Conservation (phyloP, 2,888 invertebrate species). For the Platynereis dumerilii region DNA sequence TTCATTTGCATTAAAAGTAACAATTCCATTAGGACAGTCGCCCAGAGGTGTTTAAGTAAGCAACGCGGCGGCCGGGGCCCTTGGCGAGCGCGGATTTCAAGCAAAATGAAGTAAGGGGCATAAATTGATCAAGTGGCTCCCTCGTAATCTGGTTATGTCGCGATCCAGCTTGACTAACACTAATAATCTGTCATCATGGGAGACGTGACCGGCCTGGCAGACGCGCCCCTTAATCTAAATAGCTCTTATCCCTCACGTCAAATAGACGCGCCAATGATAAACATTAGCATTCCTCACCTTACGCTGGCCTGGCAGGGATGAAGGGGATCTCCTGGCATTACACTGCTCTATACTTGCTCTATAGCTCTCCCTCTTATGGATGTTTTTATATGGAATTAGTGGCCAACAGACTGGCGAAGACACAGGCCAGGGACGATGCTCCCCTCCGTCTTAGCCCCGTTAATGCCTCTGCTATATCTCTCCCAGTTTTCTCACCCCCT, state of each 20-base stretch:
- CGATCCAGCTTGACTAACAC: slow-evolving; percentile 17
- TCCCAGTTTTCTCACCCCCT: too few species aligned
- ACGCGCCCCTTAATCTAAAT: slow-evolving; percentile 25
- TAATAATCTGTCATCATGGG: slow-evolving; percentile 19
- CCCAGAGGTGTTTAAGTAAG: not conserved
- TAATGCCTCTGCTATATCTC: too few species aligned
- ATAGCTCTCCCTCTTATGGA: too few species aligned
- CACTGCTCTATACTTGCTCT: too few species aligned
- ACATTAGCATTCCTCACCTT: slow-evolving; percentile 9
- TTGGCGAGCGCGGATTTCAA: not conserved
- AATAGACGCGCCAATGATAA: slow-evolving; percentile 5
- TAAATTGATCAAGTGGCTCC: slow-evolving; percentile 13
- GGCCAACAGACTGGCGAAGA: too few species aligned
- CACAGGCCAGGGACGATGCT: too few species aligned
- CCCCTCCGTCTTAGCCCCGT: too few species aligned
- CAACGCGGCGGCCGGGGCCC: not conserved
- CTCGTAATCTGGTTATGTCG: slow-evolving; percentile 18
- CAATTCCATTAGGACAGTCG: slow-evolving; percentile 17
- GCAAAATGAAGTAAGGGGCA: slow-evolving; percentile 17
- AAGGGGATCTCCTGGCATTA: too few species aligned
- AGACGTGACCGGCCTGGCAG: slow-evolving; percentile 3
- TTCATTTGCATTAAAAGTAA: slow-evolving; percentile 10
- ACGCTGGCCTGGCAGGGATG: too few species aligned
- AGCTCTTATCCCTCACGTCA: slow-evolving; percentile 25
- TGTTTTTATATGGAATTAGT: too few species aligned